These are phyloP conservation scores for Anneissia japonica DNA, from an alignment of 35 echinoderm and acorn worm species.

Conservation along the genomic window DNA sequence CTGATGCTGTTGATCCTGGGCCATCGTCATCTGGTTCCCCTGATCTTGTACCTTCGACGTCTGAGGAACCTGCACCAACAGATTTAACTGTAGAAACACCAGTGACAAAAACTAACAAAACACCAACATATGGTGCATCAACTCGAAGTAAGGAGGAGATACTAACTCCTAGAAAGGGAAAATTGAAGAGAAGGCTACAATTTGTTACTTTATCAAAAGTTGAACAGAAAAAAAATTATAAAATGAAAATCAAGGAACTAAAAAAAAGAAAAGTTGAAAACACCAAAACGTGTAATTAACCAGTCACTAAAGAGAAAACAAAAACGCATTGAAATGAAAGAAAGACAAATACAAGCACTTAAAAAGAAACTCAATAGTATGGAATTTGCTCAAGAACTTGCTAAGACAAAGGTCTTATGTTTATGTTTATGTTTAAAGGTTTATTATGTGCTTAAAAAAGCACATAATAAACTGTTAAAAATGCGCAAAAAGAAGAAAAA, in stretches of 20 bases:
- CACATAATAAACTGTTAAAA: no score
- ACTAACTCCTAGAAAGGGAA: conserved; percentile 30
- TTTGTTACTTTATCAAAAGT: conserved; percentile 31
- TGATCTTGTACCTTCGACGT: background rate
- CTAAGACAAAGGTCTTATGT: no score
- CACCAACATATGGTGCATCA: conserved; percentile 4
- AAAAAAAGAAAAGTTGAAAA: conserved; percentile 28
- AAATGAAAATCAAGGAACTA: conserved; percentile 14
- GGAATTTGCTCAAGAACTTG: conserved; percentile 26
- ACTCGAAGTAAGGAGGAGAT: conserved; percentile 18
- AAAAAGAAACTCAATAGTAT: conserved; percentile 31
- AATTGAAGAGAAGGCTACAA: conserved; percentile 32
- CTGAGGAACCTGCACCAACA: background rate
- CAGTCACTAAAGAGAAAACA: conserved; percentile 50
- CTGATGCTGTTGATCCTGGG: background rate
- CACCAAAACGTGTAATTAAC: conserved; percentile 46
- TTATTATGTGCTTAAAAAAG: no score
- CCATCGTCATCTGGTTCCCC: background rate
- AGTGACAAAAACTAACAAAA: background rate
- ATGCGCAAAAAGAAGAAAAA: background rate
- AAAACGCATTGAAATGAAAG: conserved; percentile 7
- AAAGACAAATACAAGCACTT: conserved; percentile 32
- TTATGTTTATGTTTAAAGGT: no score
- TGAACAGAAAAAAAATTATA: conserved; percentile 10
- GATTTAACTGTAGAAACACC: background rate